phyloP scores from a whole-genome alignment of 2,113 vertebrate species.

The Microcebus jonahi region DNA sequence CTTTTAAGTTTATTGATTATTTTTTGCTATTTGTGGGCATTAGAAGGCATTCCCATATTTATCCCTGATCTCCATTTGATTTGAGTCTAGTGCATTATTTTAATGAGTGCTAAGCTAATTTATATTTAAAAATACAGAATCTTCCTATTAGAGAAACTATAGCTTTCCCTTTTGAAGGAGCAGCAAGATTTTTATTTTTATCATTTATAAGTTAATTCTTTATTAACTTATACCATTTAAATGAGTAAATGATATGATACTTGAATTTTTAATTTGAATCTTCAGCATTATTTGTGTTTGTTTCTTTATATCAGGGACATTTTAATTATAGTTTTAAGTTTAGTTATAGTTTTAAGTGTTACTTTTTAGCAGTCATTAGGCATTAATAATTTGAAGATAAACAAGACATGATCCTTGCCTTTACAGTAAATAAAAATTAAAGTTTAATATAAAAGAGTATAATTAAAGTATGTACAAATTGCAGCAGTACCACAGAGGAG shows the following conservation, averaged over 20 bases:
- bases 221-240: neutral
- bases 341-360: neutral
- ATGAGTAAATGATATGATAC: neutral
- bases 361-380: neutral
- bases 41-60: neutral
- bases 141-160: neutral
- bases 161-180: neutral
- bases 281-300: neutral
- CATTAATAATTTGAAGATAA: neutral
- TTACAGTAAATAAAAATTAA: neutral
- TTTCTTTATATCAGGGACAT: neutral
- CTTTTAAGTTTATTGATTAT: constrained; percentile 20
- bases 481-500: neutral
- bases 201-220: neutral
- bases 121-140: neutral
- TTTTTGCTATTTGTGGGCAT: neutral
- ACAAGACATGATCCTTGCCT: neutral
- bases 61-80: neutral
- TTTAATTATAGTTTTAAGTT: neutral
- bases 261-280: neutral
- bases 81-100: neutral
- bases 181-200: neutral
- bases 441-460: neutral
- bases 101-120: neutral
- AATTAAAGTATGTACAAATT: neutral